These are phyloP conservation scores for Malurus splendens DNA, from an alignment of 2,797 vertebrate genomes.

Conservation along the genomic window DNA sequence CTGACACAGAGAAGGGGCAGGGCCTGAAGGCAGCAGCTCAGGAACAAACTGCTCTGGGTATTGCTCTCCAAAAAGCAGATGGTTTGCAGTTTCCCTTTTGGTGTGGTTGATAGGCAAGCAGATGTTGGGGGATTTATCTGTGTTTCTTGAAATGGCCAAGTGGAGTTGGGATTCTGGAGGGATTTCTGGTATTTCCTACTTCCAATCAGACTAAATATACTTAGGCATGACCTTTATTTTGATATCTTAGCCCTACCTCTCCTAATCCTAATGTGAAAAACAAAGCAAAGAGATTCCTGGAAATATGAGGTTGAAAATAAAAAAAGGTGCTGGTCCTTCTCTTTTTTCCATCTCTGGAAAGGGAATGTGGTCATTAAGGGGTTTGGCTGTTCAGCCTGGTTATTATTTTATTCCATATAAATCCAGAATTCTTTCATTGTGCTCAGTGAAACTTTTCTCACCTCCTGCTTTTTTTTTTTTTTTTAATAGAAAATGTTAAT, in stretches of 20 bases:
- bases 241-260: background rate
- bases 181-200: constrained; percentile 29
- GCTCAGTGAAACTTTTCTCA: constrained; percentile 23
- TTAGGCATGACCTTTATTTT: background rate
- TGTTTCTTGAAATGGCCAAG: background rate
- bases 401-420: constrained; percentile 43
- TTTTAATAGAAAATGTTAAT: background rate
- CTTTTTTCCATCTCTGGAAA: constrained; percentile 39
- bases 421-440: constrained; percentile 7
- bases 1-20: background rate
- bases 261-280: background rate
- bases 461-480: background rate
- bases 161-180: background rate
- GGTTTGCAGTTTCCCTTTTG: background rate
- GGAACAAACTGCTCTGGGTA: background rate
- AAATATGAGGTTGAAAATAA: background rate
- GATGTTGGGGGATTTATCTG: background rate
- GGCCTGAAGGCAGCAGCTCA: background rate
- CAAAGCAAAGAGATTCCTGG: constrained; percentile 18
- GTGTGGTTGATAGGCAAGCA: background rate
- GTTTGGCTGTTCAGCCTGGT: constrained; percentile 28
- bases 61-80: background rate
- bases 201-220: constrained; percentile 11
- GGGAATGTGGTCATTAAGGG: constrained; percentile 9
- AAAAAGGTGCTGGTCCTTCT: background rate